Conservation (phyloP, 2,888 invertebrate genomes). For the Metacarcinus magister region DNA sequence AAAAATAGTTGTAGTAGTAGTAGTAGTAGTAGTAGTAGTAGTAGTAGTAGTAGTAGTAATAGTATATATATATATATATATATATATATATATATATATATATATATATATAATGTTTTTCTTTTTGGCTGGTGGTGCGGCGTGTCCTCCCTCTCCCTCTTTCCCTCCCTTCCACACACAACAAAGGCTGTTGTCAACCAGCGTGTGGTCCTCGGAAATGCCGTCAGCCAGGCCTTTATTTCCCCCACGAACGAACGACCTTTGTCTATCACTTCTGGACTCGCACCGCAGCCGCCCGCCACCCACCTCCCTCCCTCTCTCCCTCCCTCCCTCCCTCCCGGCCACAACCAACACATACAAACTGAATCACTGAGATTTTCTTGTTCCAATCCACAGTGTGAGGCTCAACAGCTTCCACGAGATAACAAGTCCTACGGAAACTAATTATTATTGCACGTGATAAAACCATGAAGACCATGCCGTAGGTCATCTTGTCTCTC, state of each 20-base stretch:
- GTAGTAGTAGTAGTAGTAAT: too few relatives aligned
- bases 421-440: not conserved
- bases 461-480: not conserved
- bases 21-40: too few relatives aligned
- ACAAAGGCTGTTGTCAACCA: not conserved
- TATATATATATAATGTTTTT: conserved; percentile 11
- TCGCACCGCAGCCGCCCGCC: not conserved
- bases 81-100: conserved; percentile 53
- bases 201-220: not conserved
- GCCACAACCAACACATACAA: not conserved
- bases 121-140: not conserved
- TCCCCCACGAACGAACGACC: conserved; percentile 2
- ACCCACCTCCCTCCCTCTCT: not conserved
- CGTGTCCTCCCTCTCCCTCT: not conserved
- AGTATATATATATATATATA: conserved; percentile 55
- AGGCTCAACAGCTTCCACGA: not conserved
- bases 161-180: not conserved
- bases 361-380: not conserved
- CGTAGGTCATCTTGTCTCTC: too few relatives aligned
- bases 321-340: not conserved
- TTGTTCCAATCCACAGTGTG: not conserved
- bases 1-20: too few relatives aligned
- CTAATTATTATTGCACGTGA: not conserved
- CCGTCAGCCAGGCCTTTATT: not conserved
- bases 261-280: not conserved